Conservation (phyloP, 2,888 invertebrate species). For the Leucoptera coffeella region DNA sequence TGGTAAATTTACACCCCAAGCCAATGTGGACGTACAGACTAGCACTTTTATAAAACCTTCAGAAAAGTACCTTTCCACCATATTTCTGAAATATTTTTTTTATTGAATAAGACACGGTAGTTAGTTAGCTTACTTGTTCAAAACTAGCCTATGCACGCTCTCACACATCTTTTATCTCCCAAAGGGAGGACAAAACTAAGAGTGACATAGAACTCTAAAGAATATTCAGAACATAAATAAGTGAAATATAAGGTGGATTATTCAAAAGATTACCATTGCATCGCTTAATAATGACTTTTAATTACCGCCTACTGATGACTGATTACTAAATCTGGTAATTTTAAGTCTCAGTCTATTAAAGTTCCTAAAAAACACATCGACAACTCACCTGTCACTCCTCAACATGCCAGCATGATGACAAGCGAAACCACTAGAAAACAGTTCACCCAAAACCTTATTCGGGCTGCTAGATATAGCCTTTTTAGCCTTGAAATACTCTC, state of each 20-base stretch:
- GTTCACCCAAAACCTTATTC: constrained; percentile 75
- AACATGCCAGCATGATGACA: constrained; percentile 97
- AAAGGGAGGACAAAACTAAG: too few relatives aligned
- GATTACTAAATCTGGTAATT: too few relatives aligned
- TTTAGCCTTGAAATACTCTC: constrained; percentile 60
- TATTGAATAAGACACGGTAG: too few relatives aligned
- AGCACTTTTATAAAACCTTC: constrained; percentile 84
- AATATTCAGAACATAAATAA: too few relatives aligned
- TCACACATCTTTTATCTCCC: too few relatives aligned
- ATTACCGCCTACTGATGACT: too few relatives aligned
- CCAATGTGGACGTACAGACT: constrained; percentile 95
- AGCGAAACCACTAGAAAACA: constrained; percentile 83
- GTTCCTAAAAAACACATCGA: background rate
- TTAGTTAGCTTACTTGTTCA: too few relatives aligned
- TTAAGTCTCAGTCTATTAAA: background rate
- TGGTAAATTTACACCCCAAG: constrained; percentile 99
- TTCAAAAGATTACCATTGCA: too few relatives aligned
- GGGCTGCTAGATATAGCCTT: constrained; percentile 66
- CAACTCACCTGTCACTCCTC: constrained; percentile 69
- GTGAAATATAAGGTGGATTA: too few relatives aligned
- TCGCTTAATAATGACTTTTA: too few relatives aligned
- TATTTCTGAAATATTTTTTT: constrained; percentile 57
- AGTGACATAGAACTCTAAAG: too few relatives aligned
- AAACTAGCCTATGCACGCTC: too few relatives aligned
- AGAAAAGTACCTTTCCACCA: constrained; percentile 86